Percentiles rank a stretch among this genome's conserved stretches.
Evolutionary conservation across 2,797 vertebrate species (phyloP).

Genomic region (Platyrinchus mystaceus): DNA sequence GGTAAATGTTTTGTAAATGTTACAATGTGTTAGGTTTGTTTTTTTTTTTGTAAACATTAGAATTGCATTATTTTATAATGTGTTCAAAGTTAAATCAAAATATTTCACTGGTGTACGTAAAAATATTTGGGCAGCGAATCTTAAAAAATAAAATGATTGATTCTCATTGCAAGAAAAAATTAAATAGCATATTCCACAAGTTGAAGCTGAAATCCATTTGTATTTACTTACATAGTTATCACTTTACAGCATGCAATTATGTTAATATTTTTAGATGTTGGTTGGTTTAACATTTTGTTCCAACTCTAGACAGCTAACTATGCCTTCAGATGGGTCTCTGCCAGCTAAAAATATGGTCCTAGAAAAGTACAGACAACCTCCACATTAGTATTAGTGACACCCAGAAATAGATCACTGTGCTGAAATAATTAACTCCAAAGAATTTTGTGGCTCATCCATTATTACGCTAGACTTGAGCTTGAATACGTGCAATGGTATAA

Average conservation of each 20-base stretch:
- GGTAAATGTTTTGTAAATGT: background rate
- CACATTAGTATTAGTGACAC: background rate
- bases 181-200: background rate
- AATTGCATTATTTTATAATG: background rate
- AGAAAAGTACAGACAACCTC: background rate
- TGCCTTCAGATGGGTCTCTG: background rate
- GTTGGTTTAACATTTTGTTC: constrained; percentile 5
- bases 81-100: background rate
- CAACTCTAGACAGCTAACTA: background rate
- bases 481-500: background rate
- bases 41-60: background rate
- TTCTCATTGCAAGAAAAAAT: background rate
- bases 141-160: background rate
- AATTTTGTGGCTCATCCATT: background rate
- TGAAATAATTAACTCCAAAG: background rate
- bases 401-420: background rate
- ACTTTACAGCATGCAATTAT: background rate
- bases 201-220: background rate
- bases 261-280: constrained; percentile 1
- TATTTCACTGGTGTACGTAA: background rate
- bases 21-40: background rate
- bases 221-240: background rate
- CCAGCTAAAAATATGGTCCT: background rate
- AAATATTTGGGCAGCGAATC: background rate
- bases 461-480: background rate